Base-by-base conservation (phyloP, 1,140 invertebrate species). In the Tribolium madens region DNA sequence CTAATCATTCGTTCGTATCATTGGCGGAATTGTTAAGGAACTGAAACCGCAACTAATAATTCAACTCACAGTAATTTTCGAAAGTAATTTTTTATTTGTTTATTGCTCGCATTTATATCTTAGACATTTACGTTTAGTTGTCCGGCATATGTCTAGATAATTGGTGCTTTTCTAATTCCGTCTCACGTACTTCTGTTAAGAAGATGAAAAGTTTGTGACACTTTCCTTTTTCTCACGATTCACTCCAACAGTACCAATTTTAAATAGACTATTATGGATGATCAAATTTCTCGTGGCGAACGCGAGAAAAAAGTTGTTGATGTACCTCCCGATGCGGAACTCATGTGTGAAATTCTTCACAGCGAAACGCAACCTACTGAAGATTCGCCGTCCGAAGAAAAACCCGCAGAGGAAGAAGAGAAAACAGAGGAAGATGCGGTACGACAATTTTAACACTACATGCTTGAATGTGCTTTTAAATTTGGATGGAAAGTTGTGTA, bases 271-370 rank as follows among this genome's bases (percentile, higher is more conserved):
- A 64, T 31, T 64, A 64, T 64, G 57, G 57, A 33, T 31, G 57
- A 64, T 15, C 57, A 15, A 64, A 50, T 71, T 72, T 31, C 69
- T 5, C 75, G 78, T 10, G 78, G 78, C 18, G 12, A 60, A 42
- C 60, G 47, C 12, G 75, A 76, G 5, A 76, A 77, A 50, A 79
- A 79, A 52, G 5, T 42, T 10, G 42, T 79, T n/a, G 71, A 75
- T 10, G 50, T 73, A 48, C 75, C 69, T 1, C 71, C 48, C 21
- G 42, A 76, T 70, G 78, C 69, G 14, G 72, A 76, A 48, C 64
- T 77, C n/a, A 73, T 72, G 57, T 79, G 75, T 75, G 60, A 71
- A 26, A 77, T 70, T 68, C 72, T 77, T 31, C 76, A 77, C 42
- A 17, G 15, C 14, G 47, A 48, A 53, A 48, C 71, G 3, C 21